Percentiles rank a stretch among this genome's conserved stretches.
These are phyloP conservation scores for Petaurus breviceps DNA, from an alignment of 2,113 vertebrate genomes.

Conservation along the genomic window DNA sequence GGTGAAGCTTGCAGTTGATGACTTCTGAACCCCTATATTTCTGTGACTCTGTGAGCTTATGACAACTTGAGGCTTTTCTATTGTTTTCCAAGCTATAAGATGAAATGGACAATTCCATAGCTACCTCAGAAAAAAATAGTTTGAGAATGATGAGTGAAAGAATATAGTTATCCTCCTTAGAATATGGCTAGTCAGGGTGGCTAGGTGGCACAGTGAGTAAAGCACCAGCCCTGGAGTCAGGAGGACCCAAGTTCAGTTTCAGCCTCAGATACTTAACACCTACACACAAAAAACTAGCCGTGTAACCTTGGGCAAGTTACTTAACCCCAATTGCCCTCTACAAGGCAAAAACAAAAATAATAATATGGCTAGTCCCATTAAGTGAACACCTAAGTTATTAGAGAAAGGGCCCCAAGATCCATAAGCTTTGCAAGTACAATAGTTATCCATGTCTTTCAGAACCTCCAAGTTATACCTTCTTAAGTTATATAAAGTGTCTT, in stretches of 20 bases:
- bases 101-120: conserved; percentile 4
- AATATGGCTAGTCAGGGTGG: conserved; percentile 26
- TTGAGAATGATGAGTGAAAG: conserved; percentile 45
- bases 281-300: too few species aligned
- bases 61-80: not conserved
- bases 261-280: too few species aligned
- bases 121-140: not conserved
- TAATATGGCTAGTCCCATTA: conserved; percentile 18
- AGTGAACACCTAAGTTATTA: conserved; percentile 7
- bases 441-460: not conserved
- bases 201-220: too few species aligned
- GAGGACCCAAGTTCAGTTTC: too few species aligned
- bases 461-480: not conserved
- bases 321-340: too few species aligned
- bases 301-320: too few species aligned
- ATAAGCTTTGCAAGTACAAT: not conserved
- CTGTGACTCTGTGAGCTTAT: not conserved
- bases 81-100: conserved; percentile 29
- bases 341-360: too few species aligned
- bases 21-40: not conserved
- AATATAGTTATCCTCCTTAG: conserved; percentile 39
- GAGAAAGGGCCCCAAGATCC: not conserved
- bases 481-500: not conserved
- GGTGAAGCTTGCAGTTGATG: too few species aligned
- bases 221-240: too few species aligned